A percentile compares a stretch with the other conserved stretches of the same genome.
Conservation (phyloP, 2,797 vertebrate species). For the Anas georgica region DNA sequence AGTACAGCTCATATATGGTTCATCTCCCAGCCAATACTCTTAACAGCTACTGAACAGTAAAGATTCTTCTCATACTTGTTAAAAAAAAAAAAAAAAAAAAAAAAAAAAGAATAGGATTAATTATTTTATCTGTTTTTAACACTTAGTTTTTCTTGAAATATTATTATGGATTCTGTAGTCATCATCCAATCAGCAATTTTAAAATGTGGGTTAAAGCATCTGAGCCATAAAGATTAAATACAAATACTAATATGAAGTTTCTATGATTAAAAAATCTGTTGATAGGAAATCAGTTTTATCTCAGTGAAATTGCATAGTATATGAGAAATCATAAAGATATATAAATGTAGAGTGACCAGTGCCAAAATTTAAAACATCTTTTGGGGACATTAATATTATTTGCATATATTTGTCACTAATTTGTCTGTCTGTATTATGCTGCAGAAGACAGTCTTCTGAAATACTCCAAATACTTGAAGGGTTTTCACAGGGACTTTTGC, state of each 20-base stretch:
- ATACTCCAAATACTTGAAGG: neutral
- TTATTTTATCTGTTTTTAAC: slow-evolving; percentile 1
- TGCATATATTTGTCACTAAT: slow-evolving; percentile 23
- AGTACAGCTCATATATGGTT: accelerated
- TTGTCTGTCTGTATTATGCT: neutral
- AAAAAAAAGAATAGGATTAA: neutral
- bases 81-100: neutral
- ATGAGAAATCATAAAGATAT: neutral
- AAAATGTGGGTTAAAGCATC: neutral
- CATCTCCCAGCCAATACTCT: neutral
- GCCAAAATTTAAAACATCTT: neutral
- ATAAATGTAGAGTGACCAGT: neutral
- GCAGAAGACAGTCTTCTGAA: neutral
- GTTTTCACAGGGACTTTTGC: neutral
- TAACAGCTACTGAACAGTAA: neutral
- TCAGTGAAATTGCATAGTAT: neutral
- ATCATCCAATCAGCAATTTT: neutral
- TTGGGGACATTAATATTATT: slow-evolving; percentile 2
- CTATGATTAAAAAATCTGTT: slow-evolving; percentile 13
- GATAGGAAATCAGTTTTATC: neutral
- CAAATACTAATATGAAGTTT: slow-evolving; percentile 9
- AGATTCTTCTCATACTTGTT: neutral
- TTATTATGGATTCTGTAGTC: neutral
- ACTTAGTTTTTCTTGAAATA: neutral
- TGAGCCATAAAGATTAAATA: neutral